These are phyloP conservation scores for Crotalus horridus DNA, from an alignment of 2,113 vertebrate species.

Conservation along the genomic window DNA sequence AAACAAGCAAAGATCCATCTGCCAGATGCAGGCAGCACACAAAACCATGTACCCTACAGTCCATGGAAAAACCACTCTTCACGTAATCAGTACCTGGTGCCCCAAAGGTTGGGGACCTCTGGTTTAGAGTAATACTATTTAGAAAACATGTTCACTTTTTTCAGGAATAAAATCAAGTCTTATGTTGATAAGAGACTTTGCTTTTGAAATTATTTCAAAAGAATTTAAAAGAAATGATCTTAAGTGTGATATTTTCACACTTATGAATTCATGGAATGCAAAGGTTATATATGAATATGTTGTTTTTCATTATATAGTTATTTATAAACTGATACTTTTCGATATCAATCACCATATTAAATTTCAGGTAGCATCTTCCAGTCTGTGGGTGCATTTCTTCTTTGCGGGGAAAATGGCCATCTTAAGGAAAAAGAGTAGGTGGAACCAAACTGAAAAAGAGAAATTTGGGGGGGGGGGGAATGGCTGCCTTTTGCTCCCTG, in stretches of 20 bases:
- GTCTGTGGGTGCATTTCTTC: not conserved
- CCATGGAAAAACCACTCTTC: too few species aligned
- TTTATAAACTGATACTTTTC: not conserved
- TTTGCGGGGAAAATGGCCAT: not conserved
- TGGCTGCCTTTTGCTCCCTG: not conserved
- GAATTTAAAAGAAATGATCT: not conserved
- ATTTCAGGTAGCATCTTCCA: not conserved
- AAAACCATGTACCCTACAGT: too few species aligned
- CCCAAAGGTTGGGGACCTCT: too few species aligned
- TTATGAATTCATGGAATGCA: not conserved
- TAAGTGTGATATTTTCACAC: not conserved
- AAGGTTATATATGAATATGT: not conserved
- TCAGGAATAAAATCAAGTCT: not conserved
- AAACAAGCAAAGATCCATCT: too few species aligned
- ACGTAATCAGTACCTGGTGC: too few species aligned
- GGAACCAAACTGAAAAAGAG: not conserved
- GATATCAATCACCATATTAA: not conserved
- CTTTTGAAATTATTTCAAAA: not conserved
- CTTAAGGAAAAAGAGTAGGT: not conserved
- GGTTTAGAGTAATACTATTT: not conserved
- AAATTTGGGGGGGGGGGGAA: not conserved
- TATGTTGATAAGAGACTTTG: not conserved
- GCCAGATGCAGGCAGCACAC: too few species aligned
- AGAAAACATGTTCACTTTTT: not conserved
- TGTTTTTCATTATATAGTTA: not conserved